Conservation (phyloP, 1,140 invertebrate species). For the Drosophila grimshawi region DNA sequence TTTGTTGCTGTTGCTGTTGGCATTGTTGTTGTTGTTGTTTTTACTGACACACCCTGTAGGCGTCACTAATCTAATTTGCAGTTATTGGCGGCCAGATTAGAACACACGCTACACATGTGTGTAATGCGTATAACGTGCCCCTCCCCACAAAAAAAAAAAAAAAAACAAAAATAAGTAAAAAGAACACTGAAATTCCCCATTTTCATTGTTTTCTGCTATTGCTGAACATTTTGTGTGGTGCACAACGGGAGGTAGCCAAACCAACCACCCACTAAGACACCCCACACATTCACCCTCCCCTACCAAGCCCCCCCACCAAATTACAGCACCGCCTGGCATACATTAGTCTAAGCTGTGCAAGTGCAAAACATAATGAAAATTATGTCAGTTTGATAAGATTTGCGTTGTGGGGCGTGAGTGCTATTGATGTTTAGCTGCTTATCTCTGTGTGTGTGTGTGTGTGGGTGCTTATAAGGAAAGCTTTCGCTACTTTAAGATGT, state of each 20-base stretch:
- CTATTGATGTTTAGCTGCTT: conserved; percentile 5
- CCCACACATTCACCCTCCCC: neutral
- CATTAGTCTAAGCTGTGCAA: conserved; percentile 76
- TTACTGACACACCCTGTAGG: conserved; percentile 25
- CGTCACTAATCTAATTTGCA: conserved; percentile 80
- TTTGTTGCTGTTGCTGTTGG: conserved; percentile 1
- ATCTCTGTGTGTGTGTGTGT: conserved; percentile 26
- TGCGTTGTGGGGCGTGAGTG: conserved; percentile 43
- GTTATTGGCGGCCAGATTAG: conserved; percentile 77
- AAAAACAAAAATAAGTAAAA: too few relatives aligned
- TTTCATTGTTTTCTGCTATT: conserved; percentile 45
- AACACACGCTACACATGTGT: conserved; percentile 63
- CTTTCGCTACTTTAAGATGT: conserved; percentile 59
- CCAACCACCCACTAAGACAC: neutral
- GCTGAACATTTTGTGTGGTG: conserved; percentile 47
- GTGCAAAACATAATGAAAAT: conserved; percentile 79
- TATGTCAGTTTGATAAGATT: conserved; percentile 80
- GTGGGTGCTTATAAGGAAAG: conserved; percentile 56
- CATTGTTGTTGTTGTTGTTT: conserved; percentile 5
- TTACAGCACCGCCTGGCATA: conserved; percentile 19
- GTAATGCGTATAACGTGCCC: conserved; percentile 67
- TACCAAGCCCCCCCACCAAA: neutral
- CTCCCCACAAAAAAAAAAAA: conserved; percentile 7
- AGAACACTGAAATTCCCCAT: too few relatives aligned
- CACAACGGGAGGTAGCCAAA: conserved; percentile 22